Conservation (phyloP, 2,888 invertebrate genomes). For the Augiades crinisus region DNA sequence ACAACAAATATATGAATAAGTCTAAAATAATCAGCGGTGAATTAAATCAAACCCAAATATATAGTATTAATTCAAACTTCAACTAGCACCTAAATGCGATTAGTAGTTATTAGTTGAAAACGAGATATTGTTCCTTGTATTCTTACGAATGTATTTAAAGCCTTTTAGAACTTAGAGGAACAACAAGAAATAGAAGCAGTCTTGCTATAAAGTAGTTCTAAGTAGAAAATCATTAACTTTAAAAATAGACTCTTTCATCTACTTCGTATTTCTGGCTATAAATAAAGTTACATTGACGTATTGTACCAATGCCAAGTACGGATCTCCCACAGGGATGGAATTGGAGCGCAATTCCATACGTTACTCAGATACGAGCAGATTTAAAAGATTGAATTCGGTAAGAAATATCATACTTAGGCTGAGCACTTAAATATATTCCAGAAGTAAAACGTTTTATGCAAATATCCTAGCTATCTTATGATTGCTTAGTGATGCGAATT, state of each 20-base stretch:
- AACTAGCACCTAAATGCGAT: no score
- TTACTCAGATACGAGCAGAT: constrained; percentile 9
- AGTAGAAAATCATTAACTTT: background rate
- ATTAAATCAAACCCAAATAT: no score
- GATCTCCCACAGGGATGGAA: constrained; percentile 5
- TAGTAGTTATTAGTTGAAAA: no score
- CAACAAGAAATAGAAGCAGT: no score
- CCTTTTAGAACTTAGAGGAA: no score
- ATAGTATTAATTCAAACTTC: no score
- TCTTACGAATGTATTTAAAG: no score
- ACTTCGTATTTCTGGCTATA: constrained; percentile 11
- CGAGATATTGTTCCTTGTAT: no score
- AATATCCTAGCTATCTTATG: background rate
- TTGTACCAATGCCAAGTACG: constrained; percentile 16
- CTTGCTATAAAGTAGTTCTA: no score
- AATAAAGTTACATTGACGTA: constrained; percentile 16
- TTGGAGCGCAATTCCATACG: constrained; percentile 9
- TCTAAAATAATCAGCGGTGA: no score
- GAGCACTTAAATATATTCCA: background rate
- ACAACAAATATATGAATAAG: no score
- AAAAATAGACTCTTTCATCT: constrained; percentile 1
- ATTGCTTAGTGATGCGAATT: background rate
- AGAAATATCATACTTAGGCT: constrained; percentile 11
- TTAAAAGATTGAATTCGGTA: constrained; percentile 20
- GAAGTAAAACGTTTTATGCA: background rate